These are phyloP conservation scores for Chinchilla lanigera DNA, from an alignment of 2,113 vertebrate genomes.

Conservation along the genomic window DNA sequence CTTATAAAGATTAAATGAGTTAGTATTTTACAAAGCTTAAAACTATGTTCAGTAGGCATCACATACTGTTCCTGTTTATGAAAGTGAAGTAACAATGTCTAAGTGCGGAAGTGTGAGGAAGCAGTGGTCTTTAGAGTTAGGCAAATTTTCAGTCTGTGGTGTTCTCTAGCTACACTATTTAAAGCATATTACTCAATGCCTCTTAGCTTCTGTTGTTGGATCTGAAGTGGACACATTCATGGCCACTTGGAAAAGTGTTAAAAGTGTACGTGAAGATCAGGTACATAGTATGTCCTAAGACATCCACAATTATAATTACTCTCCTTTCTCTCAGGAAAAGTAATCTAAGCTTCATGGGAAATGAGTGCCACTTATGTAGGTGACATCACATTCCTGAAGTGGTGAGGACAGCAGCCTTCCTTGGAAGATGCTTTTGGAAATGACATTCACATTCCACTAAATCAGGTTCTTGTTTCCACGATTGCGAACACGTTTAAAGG, in stretches of 20 bases:
- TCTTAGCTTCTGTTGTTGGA: not conserved
- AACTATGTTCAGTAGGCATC: not conserved
- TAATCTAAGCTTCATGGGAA: not conserved
- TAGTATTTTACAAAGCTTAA: not conserved
- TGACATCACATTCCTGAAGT: not conserved
- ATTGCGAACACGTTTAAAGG: not conserved
- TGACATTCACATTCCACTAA: constrained; percentile 11
- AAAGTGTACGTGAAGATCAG: not conserved
- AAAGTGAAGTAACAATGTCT: not conserved
- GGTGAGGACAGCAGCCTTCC: not conserved
- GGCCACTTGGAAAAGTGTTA: not conserved
- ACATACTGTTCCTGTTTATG: not conserved
- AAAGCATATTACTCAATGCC: not conserved
- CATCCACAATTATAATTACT: not conserved
- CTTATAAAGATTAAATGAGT: constrained; percentile 21
- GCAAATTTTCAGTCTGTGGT: not conserved
- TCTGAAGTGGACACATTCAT: not conserved
- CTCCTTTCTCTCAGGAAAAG: not conserved
- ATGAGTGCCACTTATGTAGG: not conserved
- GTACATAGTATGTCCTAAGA: not conserved
- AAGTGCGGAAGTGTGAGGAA: not conserved
- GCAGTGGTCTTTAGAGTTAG: not conserved
- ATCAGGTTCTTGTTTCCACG: not conserved
- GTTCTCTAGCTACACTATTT: not conserved
- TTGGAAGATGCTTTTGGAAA: constrained; percentile 30